A percentile compares a stretch with the other conserved stretches of the same genome.
Conservation (phyloP, 2,113 vertebrate genomes). For the Perca fluviatilis region DNA sequence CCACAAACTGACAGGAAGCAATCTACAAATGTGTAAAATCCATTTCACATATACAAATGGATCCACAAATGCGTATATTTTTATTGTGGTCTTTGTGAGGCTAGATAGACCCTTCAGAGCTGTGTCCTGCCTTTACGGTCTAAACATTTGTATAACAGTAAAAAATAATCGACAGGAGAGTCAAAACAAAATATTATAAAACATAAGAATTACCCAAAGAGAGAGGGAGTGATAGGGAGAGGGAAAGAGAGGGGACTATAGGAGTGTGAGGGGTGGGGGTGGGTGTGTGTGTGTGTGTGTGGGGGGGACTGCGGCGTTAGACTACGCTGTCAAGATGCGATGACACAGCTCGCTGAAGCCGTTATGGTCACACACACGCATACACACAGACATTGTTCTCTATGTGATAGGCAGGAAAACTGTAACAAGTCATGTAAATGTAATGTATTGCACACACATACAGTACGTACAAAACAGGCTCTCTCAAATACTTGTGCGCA, state of each 20-base stretch:
- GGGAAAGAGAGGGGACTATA: conserved; percentile 14
- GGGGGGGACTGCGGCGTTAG: conserved; percentile 62
- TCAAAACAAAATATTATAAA: background rate
- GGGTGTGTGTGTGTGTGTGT: background rate
- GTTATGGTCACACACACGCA: conserved; percentile 27
- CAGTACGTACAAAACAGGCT: background rate
- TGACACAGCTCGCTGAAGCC: conserved; percentile 70
- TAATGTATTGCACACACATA: background rate
- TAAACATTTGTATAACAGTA: too few species aligned
- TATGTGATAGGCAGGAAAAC: background rate
- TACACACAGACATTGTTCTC: conserved; percentile 3
- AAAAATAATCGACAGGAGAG: background rate
- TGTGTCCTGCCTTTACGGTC: too few species aligned
- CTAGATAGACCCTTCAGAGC: too few species aligned
- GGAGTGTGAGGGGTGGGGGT: conserved; percentile 21
- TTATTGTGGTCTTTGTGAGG: too few species aligned
- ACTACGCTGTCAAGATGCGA: conserved; percentile 51
- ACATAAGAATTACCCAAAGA: background rate
- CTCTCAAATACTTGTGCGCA: background rate
- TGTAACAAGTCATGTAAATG: conserved; percentile 19
- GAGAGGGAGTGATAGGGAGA: background rate
- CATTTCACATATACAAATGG: too few species aligned
- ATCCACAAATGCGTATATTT: too few species aligned
- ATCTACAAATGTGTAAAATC: too few species aligned
- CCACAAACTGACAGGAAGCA: too few species aligned